Percentiles rank a stretch among this genome's conserved stretches.
These are phyloP conservation scores for Recurvirostra avosetta DNA, from an alignment of 2,113 vertebrate species.

Conservation along the genomic window DNA sequence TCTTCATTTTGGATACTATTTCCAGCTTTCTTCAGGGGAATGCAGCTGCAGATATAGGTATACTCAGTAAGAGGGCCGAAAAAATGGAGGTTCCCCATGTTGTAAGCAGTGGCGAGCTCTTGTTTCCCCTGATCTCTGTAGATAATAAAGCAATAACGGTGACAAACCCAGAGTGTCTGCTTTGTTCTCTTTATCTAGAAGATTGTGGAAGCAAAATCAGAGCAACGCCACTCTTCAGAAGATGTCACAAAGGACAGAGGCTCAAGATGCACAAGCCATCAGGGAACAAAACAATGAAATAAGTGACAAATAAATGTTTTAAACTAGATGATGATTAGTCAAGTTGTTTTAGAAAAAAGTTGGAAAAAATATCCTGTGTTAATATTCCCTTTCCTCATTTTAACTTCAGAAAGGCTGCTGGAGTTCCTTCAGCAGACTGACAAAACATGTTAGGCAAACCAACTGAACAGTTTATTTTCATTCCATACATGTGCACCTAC, in stretches of 20 bases:
- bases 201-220: not conserved
- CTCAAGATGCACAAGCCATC: not conserved
- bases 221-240: not conserved
- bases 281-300: not conserved
- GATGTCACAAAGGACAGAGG: not conserved
- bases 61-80: not conserved
- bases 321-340: not conserved
- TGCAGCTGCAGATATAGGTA: not conserved
- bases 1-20: not conserved
- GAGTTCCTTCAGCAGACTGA: not conserved
- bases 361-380: not conserved
- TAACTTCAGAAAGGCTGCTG: not conserved
- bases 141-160: not conserved
- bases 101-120: not conserved
- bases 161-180: not conserved
- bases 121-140: not conserved
- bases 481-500: not conserved
- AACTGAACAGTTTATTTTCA: not conserved
- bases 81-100: not conserved
- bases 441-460: not conserved
- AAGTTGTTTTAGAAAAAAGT: not conserved
- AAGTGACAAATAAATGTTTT: not conserved
- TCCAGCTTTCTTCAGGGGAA: not conserved
- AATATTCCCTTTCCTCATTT: not conserved
- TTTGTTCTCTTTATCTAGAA: not conserved